Conservation (phyloP, 1,140 invertebrate genomes). For the Dolichoris vasculosae region DNA sequence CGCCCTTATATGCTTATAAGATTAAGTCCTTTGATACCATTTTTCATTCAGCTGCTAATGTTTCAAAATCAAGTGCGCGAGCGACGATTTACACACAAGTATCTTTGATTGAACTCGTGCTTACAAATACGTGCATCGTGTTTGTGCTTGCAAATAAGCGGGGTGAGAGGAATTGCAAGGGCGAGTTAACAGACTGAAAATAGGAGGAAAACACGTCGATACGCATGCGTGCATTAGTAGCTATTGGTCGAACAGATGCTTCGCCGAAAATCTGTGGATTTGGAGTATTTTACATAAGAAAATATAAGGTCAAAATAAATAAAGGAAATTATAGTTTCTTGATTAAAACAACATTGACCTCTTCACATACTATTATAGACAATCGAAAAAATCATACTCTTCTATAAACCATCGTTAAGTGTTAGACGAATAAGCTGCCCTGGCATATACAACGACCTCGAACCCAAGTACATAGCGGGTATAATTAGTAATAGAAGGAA, state of each 20-base stretch:
- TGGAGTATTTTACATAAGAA: neutral
- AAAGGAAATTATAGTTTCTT: neutral
- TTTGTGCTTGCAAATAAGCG: neutral
- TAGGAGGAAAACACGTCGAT: neutral
- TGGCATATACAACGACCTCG: neutral
- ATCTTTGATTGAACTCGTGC: too few relatives aligned
- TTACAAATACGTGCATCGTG: neutral
- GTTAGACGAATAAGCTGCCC: neutral
- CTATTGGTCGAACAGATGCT: neutral
- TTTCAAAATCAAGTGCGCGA: too few relatives aligned
- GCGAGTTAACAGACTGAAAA: neutral
- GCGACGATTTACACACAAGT: too few relatives aligned
- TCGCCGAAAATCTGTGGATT: neutral
- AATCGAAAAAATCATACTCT: neutral
- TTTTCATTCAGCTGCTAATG: too few relatives aligned
- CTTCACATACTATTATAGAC: neutral
- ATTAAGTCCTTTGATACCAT: too few relatives aligned
- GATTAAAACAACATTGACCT: neutral
- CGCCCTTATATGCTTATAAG: too few relatives aligned
- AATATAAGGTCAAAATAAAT: neutral
- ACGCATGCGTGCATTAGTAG: conserved; percentile 21
- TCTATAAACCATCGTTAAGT: neutral
- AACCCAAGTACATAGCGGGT: conserved; percentile 8
- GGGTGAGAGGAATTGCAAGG: neutral
- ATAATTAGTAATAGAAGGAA: neutral